Base-by-base conservation (phyloP, 2,888 invertebrate species). In the Theodoxus fluviatilis region DNA sequence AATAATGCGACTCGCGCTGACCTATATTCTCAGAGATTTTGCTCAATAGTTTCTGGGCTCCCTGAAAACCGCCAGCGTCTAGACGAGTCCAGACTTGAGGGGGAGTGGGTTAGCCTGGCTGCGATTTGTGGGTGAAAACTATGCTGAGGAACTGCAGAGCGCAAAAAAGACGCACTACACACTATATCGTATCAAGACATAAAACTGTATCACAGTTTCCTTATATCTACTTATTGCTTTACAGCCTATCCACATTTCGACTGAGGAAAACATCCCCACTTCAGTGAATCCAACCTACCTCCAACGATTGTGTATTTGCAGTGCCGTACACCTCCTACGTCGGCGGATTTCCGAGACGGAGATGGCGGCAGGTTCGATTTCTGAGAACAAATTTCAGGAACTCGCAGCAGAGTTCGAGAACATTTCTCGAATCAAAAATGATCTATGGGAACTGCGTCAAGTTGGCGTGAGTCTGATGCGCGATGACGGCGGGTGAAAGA, bases 331-430 rank as follows among this genome's bases (percentile, higher is more conserved):
- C 73, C 74, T 75, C 77, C 79, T 71, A 72, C 76, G 78, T 73
- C 69, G 68, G 63, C 49, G 67, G 64, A 38, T 57, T 47, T 52
- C 64, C 61, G 49, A 64, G 59, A 66, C 61, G 71, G 71, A 65
- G 71, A 81, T 81, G 81, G 80, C 80, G 78, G 79, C 79, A 76
- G 79, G 81, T 78, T 79, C 78, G 75, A 79, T 81, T 77, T 80
- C 87, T 69, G 87, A 87, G 87, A 87, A 87, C 59, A 86, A 88
- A 77, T 90, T 89, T 79, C 71, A 85, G 28, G 76, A 79, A 59
- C 82, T 85, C 73, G 86, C 86, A 7, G 80, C 83, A 78, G 79
- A 79, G 65, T 83, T 89, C 35, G 76, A 86, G 28, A 71, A 75
- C 68, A 68, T 85, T 68, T 88, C 89, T 47, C 69, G 67, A 67